Conservation (phyloP, 2,888 invertebrate genomes). For the Erpobdella octoculata region DNA sequence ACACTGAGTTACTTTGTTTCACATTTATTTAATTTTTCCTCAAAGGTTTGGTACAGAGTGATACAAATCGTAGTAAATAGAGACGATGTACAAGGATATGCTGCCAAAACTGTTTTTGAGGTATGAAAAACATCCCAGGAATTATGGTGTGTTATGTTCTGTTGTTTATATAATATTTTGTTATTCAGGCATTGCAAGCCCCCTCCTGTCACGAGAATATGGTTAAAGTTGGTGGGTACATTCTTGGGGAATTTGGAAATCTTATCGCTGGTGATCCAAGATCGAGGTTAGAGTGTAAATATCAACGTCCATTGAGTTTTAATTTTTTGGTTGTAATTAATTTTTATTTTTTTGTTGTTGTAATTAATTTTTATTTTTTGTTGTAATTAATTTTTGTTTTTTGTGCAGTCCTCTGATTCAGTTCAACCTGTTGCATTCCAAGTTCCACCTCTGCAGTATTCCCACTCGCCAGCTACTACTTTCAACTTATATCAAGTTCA, state of each 20-base stretch:
- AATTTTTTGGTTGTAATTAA: neutral
- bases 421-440: slow-evolving; percentile 94
- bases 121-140: slow-evolving; percentile 49
- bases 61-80: slow-evolving; percentile 99
- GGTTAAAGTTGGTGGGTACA: slow-evolving; percentile 99
- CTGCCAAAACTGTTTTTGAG: slow-evolving; percentile 98
- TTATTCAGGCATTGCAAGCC: slow-evolving; percentile 74
- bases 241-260: slow-evolving; percentile 71
- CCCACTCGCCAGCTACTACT: slow-evolving; percentile 89
- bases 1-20: neutral
- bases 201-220: slow-evolving; percentile 99
- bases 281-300: slow-evolving; percentile 58
- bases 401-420: slow-evolving; percentile 80
- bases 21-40: neutral
- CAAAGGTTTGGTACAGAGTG: slow-evolving; percentile 80
- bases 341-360: neutral
- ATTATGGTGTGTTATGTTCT: neutral
- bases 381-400: neutral
- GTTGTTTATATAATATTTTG: neutral
- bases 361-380: too few relatives aligned
- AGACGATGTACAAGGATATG: slow-evolving; percentile 98
- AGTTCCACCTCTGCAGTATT: slow-evolving; percentile 93
- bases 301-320: neutral
- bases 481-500: slow-evolving; percentile 97
- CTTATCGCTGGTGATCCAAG: slow-evolving; percentile 95